phyloP scores from a whole-genome alignment of 1,140 invertebrate genomes.

The Drosophila novamexicana region DNA sequence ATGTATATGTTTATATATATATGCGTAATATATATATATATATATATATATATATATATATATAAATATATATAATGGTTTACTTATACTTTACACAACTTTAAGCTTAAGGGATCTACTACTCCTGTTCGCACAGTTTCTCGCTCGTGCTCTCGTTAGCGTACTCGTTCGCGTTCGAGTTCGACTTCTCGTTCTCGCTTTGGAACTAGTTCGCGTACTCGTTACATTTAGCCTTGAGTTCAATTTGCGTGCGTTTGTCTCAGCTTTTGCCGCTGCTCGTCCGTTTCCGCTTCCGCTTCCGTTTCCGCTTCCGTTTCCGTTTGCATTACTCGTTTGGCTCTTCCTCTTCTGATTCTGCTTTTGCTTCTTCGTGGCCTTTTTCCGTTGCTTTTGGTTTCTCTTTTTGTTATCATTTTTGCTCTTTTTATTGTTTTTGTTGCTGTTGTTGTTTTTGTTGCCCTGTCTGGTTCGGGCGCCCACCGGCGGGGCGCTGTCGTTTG shows the following conservation, averaged over 20 bases:
- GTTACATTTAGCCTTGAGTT: slow-evolving; percentile 66
- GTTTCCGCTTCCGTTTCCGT: neutral
- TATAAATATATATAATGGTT: slow-evolving; percentile 50
- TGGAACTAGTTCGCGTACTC: slow-evolving; percentile 33
- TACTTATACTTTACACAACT: slow-evolving; percentile 81
- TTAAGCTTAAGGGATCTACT: slow-evolving; percentile 74
- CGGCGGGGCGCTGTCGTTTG: slow-evolving; percentile 8
- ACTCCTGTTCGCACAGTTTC: slow-evolving; percentile 28
- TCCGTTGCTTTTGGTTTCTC: slow-evolving; percentile 26
- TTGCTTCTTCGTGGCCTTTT: slow-evolving; percentile 16
- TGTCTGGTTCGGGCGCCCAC: slow-evolving; percentile 52
- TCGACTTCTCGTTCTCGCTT: slow-evolving; percentile 14
- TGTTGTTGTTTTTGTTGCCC: slow-evolving; percentile 30
- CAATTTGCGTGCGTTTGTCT: slow-evolving; percentile 44
- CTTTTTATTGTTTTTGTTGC: slow-evolving; percentile 12
- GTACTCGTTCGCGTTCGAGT: slow-evolving; percentile 2
- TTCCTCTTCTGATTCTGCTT: neutral
- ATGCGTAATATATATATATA: slow-evolving; percentile 48
- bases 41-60: slow-evolving; percentile 30
- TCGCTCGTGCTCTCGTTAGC: slow-evolving; percentile 11
- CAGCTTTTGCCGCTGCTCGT: slow-evolving; percentile 19
- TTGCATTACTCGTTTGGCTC: slow-evolving; percentile 20
- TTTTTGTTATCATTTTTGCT: slow-evolving; percentile 24
- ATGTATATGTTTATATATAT: slow-evolving; percentile 20
- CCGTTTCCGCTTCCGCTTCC: slow-evolving; percentile 4